Evolutionary conservation across 2,113 vertebrate genomes (phyloP), one percentile per base, ranked within the genome.

Genomic region (Arenaria interpres): DNA sequence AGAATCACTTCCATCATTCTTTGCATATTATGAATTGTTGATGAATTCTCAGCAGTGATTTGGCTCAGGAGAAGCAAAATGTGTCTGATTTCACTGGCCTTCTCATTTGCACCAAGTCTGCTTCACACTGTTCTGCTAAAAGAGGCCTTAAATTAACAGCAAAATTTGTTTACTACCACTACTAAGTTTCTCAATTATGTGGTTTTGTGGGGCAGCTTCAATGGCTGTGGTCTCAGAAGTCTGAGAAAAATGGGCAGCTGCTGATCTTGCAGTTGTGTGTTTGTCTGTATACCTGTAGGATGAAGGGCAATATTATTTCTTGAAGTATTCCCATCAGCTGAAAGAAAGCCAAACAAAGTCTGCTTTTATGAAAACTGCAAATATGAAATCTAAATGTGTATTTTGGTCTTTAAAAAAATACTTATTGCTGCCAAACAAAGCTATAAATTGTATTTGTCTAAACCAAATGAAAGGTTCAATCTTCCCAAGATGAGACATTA

Each of bases 1-100:
- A 90, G 76, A 94, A 81, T 77, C 54, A 74, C 43, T 89, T 94
- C 80, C 83, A 81, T 85, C 56, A 22, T 95, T 89, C 88, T 56
- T 74, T 3, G 3, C 46, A 7, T 91, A 22, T 60, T 90, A 63
- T 71, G 69, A 60, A 74, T 87, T 85, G 90, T 39, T 94, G 93
- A 93, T 93, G 85, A 93, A 94, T 85, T 91, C 91, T 93, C 88
- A 95, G 93, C 93, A 93, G 92, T 87, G 88, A 75, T 84, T 92
- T 94, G 88, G 82, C 83, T 93, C 68, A 37, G 79, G 60, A 74
- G 66, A 37, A 75, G 68, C 12, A 15, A 84, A 88, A 35, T 51
- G 51, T 86, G 68, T 84, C 76, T 89, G 56, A 71, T 87, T 92
- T 67, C 68, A 53, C 73, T 32, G 68, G 25, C 33, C 51, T 92